Conservation (phyloP, 1,140 invertebrate species). For the Heliconius eleuchia region DNA sequence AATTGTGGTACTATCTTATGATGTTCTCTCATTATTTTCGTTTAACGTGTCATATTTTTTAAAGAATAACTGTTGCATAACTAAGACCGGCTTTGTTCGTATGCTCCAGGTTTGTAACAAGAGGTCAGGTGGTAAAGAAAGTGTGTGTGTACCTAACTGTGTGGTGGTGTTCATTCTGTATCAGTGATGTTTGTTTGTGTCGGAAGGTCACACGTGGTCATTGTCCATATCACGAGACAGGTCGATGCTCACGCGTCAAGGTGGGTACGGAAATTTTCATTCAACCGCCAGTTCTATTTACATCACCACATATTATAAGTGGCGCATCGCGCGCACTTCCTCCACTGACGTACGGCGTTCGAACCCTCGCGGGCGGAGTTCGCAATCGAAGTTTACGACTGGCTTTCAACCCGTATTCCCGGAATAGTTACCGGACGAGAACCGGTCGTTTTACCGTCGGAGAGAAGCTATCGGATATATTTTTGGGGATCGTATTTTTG, state of each 20-base stretch:
- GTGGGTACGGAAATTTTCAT: slow-evolving; percentile 74
- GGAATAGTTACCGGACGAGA: slow-evolving; percentile 55
- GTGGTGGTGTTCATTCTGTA: slow-evolving; percentile 56
- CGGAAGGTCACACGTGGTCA: slow-evolving; percentile 73
- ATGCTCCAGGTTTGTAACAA: slow-evolving; percentile 21
- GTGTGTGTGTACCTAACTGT: slow-evolving; percentile 54
- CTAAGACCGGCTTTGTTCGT: slow-evolving; percentile 31
- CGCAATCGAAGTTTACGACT: slow-evolving; percentile 51
- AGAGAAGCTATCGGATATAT: slow-evolving; percentile 20
- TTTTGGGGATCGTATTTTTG: slow-evolving; percentile 11
- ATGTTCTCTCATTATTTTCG: background rate
- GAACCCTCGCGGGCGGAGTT: slow-evolving; percentile 63
- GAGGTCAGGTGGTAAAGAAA: slow-evolving; percentile 40
- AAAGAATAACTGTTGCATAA: slow-evolving; percentile 43
- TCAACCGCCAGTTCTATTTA: slow-evolving; percentile 75
- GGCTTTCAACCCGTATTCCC: slow-evolving; percentile 47
- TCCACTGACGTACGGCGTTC: slow-evolving; percentile 63
- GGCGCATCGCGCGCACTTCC: slow-evolving; percentile 67
- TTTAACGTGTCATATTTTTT: slow-evolving; percentile 23
- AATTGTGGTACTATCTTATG: slow-evolving; percentile 20
- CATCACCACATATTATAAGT: slow-evolving; percentile 68
- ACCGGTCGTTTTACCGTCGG: slow-evolving; percentile 45
- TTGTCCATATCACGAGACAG: slow-evolving; percentile 65
- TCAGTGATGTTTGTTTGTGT: slow-evolving; percentile 55
- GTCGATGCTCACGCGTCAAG: slow-evolving; percentile 74